Base-by-base conservation (phyloP, 2,888 invertebrate species). In the Drosophila demipolita region DNA sequence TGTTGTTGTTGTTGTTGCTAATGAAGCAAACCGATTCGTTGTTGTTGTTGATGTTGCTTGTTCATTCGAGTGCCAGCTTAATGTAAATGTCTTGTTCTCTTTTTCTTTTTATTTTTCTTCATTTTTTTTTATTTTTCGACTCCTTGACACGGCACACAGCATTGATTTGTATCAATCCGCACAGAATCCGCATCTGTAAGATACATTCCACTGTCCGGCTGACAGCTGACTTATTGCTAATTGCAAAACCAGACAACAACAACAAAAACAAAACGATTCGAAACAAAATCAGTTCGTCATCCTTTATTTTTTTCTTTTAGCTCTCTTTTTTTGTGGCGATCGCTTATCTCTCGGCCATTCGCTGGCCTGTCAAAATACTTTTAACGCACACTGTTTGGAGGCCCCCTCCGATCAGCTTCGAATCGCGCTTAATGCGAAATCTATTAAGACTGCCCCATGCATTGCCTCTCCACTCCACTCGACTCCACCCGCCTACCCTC, bases 221-320 rank as follows among this genome's bases (percentile, higher is more conserved):
- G 90, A 90, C 90, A 87, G 89, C 90, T 87, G 90, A 83, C 85
- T 85, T 89, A 87, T 82, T 89, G 89, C 87, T 90, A 87, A 87
- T 90, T 87, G 87, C 89, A 78, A 75, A 80, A 66, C 63, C 67
- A 66, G 52, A 42, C 73, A 54, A 48, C 50, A 61, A 5, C 52
- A 53, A 11, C 40, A 33, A 26, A 66, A 58, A 55, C 63, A 20
- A 59, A 53, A 66, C 49, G 71, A 69, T 78, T 72, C 66, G 75
- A 83, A 68, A 61, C 71, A 57, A 79, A 79, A 87, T 85, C 89
- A 85, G 85, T 85, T 85, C 89, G 85, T 85, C 85, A 85, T 89
- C 74, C 82, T 75, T 38, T 1, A 5, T 35, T 23, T 48, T 45
- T 26, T 53, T 12, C 12, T 45, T 53, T n/a, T 23, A 45, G 20